Conservation (phyloP, 2,113 vertebrate genomes). For the Ailurus styani region DNA sequence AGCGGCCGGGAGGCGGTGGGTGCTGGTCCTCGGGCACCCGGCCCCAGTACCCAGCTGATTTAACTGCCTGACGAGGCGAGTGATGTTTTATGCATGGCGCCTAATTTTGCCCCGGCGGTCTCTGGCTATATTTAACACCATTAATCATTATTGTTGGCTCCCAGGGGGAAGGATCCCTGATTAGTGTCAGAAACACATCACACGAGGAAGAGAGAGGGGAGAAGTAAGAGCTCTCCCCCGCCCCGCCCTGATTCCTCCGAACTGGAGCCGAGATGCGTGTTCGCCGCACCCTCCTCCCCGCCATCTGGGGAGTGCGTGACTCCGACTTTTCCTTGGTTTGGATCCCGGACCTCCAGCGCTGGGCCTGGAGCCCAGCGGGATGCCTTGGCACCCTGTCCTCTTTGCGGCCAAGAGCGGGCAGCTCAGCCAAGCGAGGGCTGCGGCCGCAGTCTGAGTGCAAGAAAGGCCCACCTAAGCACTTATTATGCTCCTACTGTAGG, state of each 20-base stretch:
- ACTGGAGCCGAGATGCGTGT: not conserved
- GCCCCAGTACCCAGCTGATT: constrained; percentile 53
- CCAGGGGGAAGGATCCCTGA: constrained; percentile 79
- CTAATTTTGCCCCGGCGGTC: constrained; percentile 80
- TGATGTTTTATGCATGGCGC: constrained; percentile 85
- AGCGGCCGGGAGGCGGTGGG: not conserved
- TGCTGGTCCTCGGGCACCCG: not conserved
- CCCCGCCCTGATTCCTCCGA: not conserved
- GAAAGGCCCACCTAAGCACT: too few relatives aligned
- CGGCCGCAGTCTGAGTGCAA: accelerated
- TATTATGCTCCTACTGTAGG: not conserved
- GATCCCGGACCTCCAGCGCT: not conserved
- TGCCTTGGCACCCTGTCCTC: accelerated
- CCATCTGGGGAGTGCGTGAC: not conserved
- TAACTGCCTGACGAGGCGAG: constrained; percentile 68
- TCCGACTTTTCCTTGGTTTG: not conserved
- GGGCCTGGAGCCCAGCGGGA: not conserved
- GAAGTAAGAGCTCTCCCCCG: not conserved
- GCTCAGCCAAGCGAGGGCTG: not conserved
- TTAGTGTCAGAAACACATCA: constrained; percentile 79
- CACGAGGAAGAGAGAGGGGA: constrained; percentile 51
- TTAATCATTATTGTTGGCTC: constrained; percentile 82
- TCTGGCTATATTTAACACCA: constrained; percentile 85
- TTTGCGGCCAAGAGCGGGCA: accelerated
- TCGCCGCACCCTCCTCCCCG: accelerated